phyloP scores from a whole-genome alignment of 2,888 invertebrate species.

The Hypena proboscidalis region DNA sequence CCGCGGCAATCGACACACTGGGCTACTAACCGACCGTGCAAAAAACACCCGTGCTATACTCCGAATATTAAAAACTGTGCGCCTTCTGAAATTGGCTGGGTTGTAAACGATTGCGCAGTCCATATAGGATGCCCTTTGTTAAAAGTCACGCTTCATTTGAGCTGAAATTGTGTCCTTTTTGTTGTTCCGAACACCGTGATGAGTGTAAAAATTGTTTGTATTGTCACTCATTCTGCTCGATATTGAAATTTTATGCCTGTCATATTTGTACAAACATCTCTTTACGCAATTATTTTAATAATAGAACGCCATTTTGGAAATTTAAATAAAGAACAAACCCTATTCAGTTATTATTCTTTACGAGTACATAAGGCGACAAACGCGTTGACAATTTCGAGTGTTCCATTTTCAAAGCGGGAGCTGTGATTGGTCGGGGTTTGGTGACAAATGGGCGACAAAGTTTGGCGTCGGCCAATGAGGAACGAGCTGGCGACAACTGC shows the following conservation, averaged over 20 bases:
- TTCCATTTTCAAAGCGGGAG: slow-evolving; percentile 63
- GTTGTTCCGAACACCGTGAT: slow-evolving; percentile 76
- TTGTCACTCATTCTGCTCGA: slow-evolving; percentile 50
- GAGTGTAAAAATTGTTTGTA: slow-evolving; percentile 75
- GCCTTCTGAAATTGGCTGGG: slow-evolving; percentile 50
- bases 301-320: slow-evolving; percentile 42
- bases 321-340: slow-evolving; percentile 44
- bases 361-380: slow-evolving; percentile 59
- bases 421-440: slow-evolving; percentile 73
- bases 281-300: slow-evolving; percentile 4
- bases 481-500: slow-evolving; percentile 37
- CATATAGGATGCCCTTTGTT: slow-evolving; percentile 74
- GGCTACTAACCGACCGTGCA: slow-evolving; percentile 53
- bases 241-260: slow-evolving; percentile 43
- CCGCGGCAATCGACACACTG: slow-evolving; percentile 75
- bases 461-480: slow-evolving; percentile 63
- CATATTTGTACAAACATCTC: slow-evolving; percentile 35
- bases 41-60: slow-evolving; percentile 40
- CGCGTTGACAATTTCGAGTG: slow-evolving; percentile 71
- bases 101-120: slow-evolving; percentile 67
- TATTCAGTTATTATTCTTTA: slow-evolving; percentile 12
- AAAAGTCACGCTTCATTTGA: slow-evolving; percentile 82
- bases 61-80: slow-evolving; percentile 10
- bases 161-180: slow-evolving; percentile 82
- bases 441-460: slow-evolving; percentile 84